Conservation (phyloP, 2,888 invertebrate species). For the Dryococelus australis region DNA sequence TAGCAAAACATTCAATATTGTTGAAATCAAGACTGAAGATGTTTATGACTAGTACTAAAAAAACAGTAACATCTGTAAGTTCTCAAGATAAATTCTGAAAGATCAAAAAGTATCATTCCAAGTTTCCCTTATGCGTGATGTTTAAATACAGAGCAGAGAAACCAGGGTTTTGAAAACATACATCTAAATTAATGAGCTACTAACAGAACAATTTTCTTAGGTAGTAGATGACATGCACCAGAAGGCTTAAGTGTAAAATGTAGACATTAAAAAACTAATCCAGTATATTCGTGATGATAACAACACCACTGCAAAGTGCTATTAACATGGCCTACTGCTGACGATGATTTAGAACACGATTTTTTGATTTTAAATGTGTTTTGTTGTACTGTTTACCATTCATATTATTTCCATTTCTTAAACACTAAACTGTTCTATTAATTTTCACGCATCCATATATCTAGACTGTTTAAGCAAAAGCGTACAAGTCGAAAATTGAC, state of each 20-base stretch:
- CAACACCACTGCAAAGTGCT: neutral
- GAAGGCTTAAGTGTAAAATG: neutral
- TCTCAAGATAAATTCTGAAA: slow-evolving; percentile 19
- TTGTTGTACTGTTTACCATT: too few species aligned
- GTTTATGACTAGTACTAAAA: neutral
- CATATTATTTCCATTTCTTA: too few species aligned
- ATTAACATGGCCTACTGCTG: slow-evolving; percentile 25
- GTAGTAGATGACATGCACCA: neutral
- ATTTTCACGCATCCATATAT: slow-evolving; percentile 8
- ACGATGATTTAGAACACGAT: neutral
- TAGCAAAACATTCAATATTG: neutral
- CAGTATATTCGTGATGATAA: neutral
- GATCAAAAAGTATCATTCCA: slow-evolving; percentile 29
- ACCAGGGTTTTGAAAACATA: slow-evolving; percentile 27
- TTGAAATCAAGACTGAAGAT: too few species aligned
- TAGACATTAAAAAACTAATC: neutral
- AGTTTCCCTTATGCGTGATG: slow-evolving; percentile 24
- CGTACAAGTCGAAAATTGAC: too few species aligned
- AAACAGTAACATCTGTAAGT: slow-evolving; percentile 28
- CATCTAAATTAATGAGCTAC: slow-evolving; percentile 25
- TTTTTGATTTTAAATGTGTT: neutral
- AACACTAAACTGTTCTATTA: slow-evolving; percentile 24
- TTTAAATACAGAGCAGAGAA: slow-evolving; percentile 29
- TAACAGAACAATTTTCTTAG: slow-evolving; percentile 30
- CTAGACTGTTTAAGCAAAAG: too few species aligned